Evolutionary conservation across 1,140 invertebrate species (phyloP).

Genomic region (Procambarus clarkii): DNA sequence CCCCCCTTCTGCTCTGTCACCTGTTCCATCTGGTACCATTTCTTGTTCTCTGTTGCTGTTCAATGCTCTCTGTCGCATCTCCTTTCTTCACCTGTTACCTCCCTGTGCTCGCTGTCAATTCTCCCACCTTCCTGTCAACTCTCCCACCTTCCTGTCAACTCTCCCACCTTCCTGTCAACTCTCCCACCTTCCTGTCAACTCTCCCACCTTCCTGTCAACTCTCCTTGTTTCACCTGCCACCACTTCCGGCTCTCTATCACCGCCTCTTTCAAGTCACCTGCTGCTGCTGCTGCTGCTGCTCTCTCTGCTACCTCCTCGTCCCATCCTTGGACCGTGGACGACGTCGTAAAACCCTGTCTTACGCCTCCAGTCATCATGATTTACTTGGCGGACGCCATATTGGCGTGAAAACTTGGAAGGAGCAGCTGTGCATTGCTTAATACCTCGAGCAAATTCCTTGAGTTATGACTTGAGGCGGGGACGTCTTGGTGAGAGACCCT

Average conservation of each 20-base stretch:
- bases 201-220: neutral
- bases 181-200: neutral
- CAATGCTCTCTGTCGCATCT: too few relatives aligned
- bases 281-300: neutral
- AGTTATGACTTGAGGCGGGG: neutral
- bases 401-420: slow-evolving; percentile 35
- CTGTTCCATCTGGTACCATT: too few relatives aligned
- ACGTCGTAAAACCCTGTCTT: slow-evolving; percentile 2
- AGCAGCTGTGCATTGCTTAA: slow-evolving; percentile 33
- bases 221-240: neutral
- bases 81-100: too few relatives aligned
- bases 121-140: neutral
- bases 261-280: neutral
- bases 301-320: slow-evolving; percentile 3
- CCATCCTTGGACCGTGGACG: neutral
- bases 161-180: neutral
- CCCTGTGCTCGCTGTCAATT: too few relatives aligned
- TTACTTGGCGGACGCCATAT: slow-evolving; percentile 49
- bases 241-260: neutral
- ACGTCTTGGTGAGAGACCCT: neutral
- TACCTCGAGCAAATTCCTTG: slow-evolving; percentile 12
- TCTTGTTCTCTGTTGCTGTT: too few relatives aligned
- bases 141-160: neutral
- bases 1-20: too few relatives aligned
- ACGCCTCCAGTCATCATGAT: slow-evolving; percentile 44